A percentile compares a stretch with the other conserved stretches of the same genome.
These are phyloP conservation scores for Bombylius major DNA, from an alignment of 2,888 invertebrate species.

Conservation along the genomic window DNA sequence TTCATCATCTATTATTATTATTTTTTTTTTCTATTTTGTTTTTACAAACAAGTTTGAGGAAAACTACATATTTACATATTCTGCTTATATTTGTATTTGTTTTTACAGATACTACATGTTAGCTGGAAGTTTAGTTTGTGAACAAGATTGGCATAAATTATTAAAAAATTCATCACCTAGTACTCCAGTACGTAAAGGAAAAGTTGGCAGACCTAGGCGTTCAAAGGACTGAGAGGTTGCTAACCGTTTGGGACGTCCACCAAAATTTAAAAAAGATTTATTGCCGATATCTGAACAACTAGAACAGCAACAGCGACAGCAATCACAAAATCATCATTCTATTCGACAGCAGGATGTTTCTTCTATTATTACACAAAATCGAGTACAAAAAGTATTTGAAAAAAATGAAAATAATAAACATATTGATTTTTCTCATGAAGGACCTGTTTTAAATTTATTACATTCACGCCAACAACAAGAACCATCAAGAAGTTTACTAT, in stretches of 20 bases:
- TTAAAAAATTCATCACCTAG: conserved; percentile 52
- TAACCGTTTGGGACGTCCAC: conserved; percentile 22
- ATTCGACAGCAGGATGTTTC: no score
- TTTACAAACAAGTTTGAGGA: no score
- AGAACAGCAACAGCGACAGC: not conserved
- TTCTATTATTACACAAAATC: no score
- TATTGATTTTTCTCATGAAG: not conserved
- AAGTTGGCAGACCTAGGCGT: conserved; percentile 65
- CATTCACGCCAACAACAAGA: not conserved
- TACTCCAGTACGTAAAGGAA: conserved; percentile 68
- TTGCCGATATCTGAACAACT: not conserved
- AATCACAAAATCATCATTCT: not conserved
- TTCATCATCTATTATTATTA: no score
- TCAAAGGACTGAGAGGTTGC: conserved; percentile 60
- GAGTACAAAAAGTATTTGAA: no score
- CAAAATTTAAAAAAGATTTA: conserved; percentile 20
- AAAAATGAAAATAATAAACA: not conserved
- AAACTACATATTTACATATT: no score
- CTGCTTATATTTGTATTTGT: not conserved
- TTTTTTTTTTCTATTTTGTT: no score
- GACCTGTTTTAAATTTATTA: not conserved
- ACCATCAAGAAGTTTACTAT: conserved; percentile 1
- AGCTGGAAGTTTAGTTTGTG: conserved; percentile 77
- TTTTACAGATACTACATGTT: conserved; percentile 64
- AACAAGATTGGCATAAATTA: conserved; percentile 86